These are phyloP conservation scores for Ictidomys tridecemlineatus DNA, from an alignment of 2,113 vertebrate genomes.

Conservation along the genomic window DNA sequence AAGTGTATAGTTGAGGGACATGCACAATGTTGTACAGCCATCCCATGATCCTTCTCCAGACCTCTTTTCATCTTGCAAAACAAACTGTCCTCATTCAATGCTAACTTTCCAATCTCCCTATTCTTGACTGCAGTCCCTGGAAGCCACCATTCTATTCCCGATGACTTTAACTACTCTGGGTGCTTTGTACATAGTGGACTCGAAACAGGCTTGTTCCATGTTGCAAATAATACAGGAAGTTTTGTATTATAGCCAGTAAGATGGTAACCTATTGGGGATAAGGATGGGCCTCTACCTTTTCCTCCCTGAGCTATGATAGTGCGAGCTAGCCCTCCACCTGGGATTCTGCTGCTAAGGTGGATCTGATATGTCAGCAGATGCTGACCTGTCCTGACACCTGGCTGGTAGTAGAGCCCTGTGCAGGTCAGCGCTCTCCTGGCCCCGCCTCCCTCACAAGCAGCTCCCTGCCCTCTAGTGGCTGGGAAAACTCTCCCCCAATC, in stretches of 20 bases:
- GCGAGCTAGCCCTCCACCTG: neutral
- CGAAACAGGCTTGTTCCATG: neutral
- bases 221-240: neutral
- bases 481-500: neutral
- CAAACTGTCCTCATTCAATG: neutral
- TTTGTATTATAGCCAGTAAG: neutral
- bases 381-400: neutral
- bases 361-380: neutral
- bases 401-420: neutral
- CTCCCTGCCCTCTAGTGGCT: slow-evolving; percentile 67
- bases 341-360: neutral
- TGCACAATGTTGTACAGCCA: fast-evolving
- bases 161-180: neutral
- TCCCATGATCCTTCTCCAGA: neutral
- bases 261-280: neutral
- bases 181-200: neutral
- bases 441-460: neutral
- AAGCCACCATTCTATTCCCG: fast-evolving
- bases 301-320: neutral
- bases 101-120: neutral
- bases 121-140: too few species aligned
- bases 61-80: neutral
- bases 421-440: neutral
- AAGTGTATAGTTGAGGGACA: neutral
- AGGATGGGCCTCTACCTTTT: neutral